Percentiles rank a stretch among this genome's conserved stretches.
phyloP scores from a whole-genome alignment of 2,113 vertebrate species.

The Indicator maculatus region DNA sequence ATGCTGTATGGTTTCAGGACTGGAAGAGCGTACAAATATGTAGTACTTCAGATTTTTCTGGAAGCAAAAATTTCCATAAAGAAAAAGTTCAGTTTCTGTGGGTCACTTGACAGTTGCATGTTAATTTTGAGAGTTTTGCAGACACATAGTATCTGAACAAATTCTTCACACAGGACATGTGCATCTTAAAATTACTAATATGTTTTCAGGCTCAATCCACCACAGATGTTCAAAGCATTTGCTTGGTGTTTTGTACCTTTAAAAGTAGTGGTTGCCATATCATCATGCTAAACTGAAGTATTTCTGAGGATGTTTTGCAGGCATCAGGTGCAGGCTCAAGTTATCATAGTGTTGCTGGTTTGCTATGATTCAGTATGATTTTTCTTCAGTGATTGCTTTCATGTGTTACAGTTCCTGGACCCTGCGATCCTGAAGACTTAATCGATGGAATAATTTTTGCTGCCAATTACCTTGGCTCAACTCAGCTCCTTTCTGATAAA shows the following conservation, averaged over 20 bases:
- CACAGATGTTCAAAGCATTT: neutral
- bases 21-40: neutral
- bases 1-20: neutral
- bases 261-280: neutral
- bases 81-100: neutral
- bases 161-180: neutral
- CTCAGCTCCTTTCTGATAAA: slow-evolving; percentile 95
- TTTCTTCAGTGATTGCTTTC: slow-evolving; percentile 27
- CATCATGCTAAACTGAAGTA: neutral
- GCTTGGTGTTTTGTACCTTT: neutral
- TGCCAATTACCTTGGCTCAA: slow-evolving; percentile 96
- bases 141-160: neutral
- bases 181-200: neutral
- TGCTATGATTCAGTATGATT: neutral
- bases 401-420: slow-evolving; percentile 89
- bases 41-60: neutral
- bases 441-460: slow-evolving; percentile 98
- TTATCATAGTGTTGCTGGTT: neutral
- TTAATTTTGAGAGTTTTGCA: neutral
- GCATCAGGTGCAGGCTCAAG: neutral
- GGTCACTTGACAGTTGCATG: neutral
- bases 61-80: neutral
- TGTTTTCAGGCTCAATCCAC: neutral
- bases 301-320: neutral
- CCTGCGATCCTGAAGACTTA: slow-evolving; percentile 96